A percentile compares a stretch with the other conserved stretches of the same genome.
These are phyloP conservation scores for Carduelis carduelis DNA, from an alignment of 2,797 vertebrate genomes.

Conservation along the genomic window DNA sequence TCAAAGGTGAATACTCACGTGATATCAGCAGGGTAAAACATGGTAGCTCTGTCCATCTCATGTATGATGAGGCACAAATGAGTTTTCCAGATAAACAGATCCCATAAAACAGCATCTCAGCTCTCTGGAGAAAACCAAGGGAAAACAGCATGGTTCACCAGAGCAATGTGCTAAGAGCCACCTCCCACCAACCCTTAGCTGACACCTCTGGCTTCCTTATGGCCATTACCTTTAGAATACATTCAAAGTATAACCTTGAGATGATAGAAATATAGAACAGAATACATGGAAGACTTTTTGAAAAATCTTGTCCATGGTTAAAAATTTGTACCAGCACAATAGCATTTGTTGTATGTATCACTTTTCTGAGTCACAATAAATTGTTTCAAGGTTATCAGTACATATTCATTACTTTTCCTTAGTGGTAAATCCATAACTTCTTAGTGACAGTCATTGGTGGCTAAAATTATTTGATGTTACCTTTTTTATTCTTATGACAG, in stretches of 20 bases:
- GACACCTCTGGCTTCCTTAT: not conserved
- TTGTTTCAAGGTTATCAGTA: not conserved
- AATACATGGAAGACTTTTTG: not conserved
- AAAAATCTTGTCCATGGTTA: not conserved
- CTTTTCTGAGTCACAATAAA: not conserved
- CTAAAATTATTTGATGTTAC: not conserved
- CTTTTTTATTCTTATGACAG: not conserved
- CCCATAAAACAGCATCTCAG: not conserved
- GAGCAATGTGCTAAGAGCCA: rapidly evolving
- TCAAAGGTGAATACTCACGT: not conserved
- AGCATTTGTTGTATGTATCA: not conserved
- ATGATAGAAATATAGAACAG: not conserved
- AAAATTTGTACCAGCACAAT: not conserved
- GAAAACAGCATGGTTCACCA: not conserved
- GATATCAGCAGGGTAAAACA: not conserved
- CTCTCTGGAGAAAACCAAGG: not conserved
- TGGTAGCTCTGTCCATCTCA: not conserved
- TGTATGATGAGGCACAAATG: not conserved
- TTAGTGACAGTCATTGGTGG: not conserved
- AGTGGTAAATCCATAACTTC: not conserved
- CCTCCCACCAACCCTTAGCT: not conserved
- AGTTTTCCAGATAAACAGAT: not conserved
- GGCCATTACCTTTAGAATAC: not conserved
- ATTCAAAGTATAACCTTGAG: not conserved
- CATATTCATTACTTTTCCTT: not conserved